Conservation (phyloP, 2,113 vertebrate species). For the Paramisgurnus dabryanus region DNA sequence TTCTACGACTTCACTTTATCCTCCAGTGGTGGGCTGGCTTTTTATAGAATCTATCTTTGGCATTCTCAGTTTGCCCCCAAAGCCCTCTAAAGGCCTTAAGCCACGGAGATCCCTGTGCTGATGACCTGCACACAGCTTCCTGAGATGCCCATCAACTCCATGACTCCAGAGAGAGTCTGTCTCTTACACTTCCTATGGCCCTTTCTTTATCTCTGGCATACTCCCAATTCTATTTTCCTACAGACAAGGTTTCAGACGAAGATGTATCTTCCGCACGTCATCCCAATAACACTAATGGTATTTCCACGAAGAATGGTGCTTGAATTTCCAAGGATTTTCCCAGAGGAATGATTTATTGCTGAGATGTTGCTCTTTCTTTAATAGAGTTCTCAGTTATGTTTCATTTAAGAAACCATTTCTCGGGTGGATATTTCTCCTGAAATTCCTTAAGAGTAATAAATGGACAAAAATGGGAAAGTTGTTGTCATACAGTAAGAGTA, state of each 20-base stretch:
- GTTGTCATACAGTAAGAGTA: too few species aligned
- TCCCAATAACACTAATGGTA: background rate
- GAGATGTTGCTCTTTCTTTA: too few species aligned
- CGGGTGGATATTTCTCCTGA: too few species aligned
- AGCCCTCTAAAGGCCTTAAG: slow-evolving; percentile 26
- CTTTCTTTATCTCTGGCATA: background rate
- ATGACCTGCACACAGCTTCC: slow-evolving; percentile 26
- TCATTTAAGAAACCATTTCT: too few species aligned
- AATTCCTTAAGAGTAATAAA: too few species aligned
- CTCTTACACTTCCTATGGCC: slow-evolving; percentile 6
- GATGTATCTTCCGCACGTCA: background rate
- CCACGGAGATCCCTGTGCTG: slow-evolving; percentile 28
- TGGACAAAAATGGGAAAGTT: too few species aligned
- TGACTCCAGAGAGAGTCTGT: background rate
- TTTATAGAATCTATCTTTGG: slow-evolving; percentile 15
- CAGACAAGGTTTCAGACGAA: background rate
- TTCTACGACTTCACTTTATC: slow-evolving; percentile 17
- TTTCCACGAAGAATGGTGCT: background rate
- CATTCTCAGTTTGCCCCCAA: slow-evolving; percentile 20
- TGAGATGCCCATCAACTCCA: slow-evolving; percentile 19
- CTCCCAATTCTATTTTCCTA: background rate
- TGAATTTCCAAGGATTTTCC: background rate
- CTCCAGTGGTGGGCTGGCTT: slow-evolving; percentile 4
- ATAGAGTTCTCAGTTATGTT: too few species aligned
- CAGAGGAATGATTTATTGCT: too few species aligned